phyloP scores from a whole-genome alignment of 2,888 invertebrate species.

The Yponomeuta malinellus region DNA sequence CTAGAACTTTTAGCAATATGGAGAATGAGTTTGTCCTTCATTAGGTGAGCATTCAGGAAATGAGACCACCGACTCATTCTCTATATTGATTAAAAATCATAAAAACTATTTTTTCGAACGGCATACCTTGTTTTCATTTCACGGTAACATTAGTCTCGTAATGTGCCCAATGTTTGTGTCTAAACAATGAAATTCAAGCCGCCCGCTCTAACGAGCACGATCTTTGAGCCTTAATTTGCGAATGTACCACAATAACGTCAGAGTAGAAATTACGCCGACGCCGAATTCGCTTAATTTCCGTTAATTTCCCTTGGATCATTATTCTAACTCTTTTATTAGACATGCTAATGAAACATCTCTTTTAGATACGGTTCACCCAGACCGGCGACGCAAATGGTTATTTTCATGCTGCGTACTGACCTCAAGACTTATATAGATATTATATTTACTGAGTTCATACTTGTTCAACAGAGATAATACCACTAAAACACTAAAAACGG shows the following conservation, averaged over 20 bases:
- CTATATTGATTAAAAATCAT: too few species aligned
- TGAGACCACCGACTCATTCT: too few species aligned
- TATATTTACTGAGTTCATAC: too few species aligned
- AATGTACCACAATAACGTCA: conserved; percentile 38
- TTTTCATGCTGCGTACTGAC: not conserved
- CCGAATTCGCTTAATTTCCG: conserved; percentile 48
- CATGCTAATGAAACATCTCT: conserved; percentile 12
- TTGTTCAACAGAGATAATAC: too few species aligned
- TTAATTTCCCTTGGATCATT: conserved; percentile 48
- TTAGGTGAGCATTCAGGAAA: too few species aligned
- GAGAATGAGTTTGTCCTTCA: too few species aligned
- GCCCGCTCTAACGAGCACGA: conserved; percentile 53
- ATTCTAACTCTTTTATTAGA: conserved; percentile 39
- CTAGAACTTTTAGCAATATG: too few species aligned
- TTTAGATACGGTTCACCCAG: not conserved
- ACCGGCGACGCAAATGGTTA: not conserved
- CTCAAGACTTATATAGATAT: too few species aligned
- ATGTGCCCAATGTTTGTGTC: conserved; percentile 36
- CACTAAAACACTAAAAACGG: too few species aligned
- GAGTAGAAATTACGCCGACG: conserved; percentile 46
- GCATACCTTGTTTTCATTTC: too few species aligned
- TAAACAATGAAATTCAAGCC: conserved; percentile 64
- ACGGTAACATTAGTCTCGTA: not conserved
- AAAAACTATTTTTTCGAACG: too few species aligned
- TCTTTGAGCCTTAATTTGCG: conserved; percentile 37